Base-by-base conservation (phyloP, 2,888 invertebrate genomes). In the Epistrophella euchroma region DNA sequence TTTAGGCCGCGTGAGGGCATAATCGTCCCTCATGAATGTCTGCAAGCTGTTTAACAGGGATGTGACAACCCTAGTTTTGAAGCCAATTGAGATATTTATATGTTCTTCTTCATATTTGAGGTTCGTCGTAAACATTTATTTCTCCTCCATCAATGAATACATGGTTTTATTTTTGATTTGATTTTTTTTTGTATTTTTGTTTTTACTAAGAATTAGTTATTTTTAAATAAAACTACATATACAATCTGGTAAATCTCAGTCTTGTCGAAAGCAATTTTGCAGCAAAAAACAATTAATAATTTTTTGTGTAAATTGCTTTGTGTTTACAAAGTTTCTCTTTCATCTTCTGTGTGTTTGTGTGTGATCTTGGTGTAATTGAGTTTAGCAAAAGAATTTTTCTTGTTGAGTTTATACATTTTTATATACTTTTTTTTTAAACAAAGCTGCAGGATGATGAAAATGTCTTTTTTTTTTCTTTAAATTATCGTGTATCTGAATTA, bases 201-300 rank as follows among this genome's bases (percentile, higher is more conserved):
- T 64, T 66, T 35, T 11, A 66, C 19, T 66, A 70, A 76, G 56
- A 77, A 86, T 82, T 77, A 71, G 77, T 77, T 77, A 77, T 82
- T 66, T 66, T 73, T 77, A 78, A 79, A 79, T 84, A 79, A 79
- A 82, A 81, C 77, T 82, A 81, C 78, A 85, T 87, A 79, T 80
- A 88, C 83, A 88, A 86, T 88, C 88, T 86, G 87, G 88, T 87
- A 81, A 86, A 88, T 88, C 84, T 88, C 88, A 88, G 88, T 88
- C 88, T 88, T 88, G 87, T 88, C 75, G 84, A 84, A 83, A 88
- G 87, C 85, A 85, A 85, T 88, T 85, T 88, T 72, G 76, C 74
- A 81, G 85, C 74, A 76, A 74, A 81, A 88, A 85, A 79, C 66
- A 78, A 60, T 62, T 58, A 56, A 64, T 70, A 56, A 40, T 71